phyloP scores from a whole-genome alignment of 2,113 vertebrate genomes.

The Ophthalmolycus amberensis region DNA sequence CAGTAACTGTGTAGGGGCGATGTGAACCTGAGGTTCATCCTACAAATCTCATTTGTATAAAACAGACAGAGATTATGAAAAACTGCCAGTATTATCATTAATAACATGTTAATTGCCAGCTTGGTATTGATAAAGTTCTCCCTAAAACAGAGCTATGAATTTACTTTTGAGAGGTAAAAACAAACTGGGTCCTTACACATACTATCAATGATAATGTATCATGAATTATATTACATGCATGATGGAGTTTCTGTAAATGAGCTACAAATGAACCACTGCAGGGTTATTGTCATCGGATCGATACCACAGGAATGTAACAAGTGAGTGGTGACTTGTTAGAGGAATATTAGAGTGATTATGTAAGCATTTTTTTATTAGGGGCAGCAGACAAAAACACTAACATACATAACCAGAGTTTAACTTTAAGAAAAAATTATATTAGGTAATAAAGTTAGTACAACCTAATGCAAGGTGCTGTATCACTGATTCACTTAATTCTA shows the following conservation, averaged over 20 bases:
- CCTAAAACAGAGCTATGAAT: background rate
- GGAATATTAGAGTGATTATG: background rate
- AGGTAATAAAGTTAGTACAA: background rate
- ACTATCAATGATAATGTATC: background rate
- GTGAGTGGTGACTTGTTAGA: background rate
- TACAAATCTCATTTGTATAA: background rate
- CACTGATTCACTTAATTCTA: background rate
- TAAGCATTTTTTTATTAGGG: background rate
- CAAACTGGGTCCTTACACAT: background rate
- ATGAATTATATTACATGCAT: background rate
- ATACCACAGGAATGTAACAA: background rate
- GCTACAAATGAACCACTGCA: background rate
- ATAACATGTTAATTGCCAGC: background rate
- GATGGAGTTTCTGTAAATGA: background rate
- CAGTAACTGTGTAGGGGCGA: background rate
- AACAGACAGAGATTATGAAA: background rate
- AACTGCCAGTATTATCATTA: background rate
- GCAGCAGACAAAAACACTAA: background rate
- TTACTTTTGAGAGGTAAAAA: background rate
- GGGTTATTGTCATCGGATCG: background rate
- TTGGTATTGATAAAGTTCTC: background rate
- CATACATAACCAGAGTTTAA: background rate
- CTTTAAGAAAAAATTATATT: background rate
- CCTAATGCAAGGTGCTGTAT: too few relatives aligned
- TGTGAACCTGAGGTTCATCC: too few relatives aligned